Percentiles rank a stretch among this genome's conserved stretches.
Conservation (phyloP, 2,888 invertebrate species). For the Chaetogeoica ovagalla region DNA sequence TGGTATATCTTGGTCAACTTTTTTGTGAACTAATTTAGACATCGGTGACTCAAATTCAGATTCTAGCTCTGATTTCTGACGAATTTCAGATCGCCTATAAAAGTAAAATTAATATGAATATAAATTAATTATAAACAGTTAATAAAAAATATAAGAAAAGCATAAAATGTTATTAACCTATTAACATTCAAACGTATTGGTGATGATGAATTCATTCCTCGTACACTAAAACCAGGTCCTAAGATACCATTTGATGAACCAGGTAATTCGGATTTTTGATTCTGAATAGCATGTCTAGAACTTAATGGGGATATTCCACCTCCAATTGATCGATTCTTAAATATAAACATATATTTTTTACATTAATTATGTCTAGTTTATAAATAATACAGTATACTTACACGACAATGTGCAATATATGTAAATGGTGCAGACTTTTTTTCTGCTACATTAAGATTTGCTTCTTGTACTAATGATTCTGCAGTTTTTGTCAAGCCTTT, state of each 20-base stretch:
- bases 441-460: conserved; percentile 63
- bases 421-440: conserved; percentile 60
- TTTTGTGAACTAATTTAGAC: conserved; percentile 48
- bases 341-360: background rate
- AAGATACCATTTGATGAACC: conserved; percentile 54
- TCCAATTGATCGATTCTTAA: conserved; percentile 50
- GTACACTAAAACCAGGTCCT: conserved; percentile 49
- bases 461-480: conserved; percentile 74
- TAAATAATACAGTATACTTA: conserved; percentile 9
- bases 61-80: conserved; percentile 29
- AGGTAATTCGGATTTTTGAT: conserved; percentile 51
- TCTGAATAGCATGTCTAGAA: conserved; percentile 33
- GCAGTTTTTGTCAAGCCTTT: conserved; percentile 79
- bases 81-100: conserved; percentile 26
- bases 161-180: conserved; percentile 13
- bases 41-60: conserved; percentile 37
- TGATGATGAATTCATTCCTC: conserved; percentile 50
- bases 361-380: background rate
- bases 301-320: conserved; percentile 32
- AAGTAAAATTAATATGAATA: conserved; percentile 10
- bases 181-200: conserved; percentile 47
- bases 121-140: background rate
- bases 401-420: conserved; percentile 57
- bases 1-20: conserved; percentile 38
- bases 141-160: background rate